Evolutionary conservation across 2,797 vertebrate genomes (phyloP).

Genomic region (Acomys russatus): DNA sequence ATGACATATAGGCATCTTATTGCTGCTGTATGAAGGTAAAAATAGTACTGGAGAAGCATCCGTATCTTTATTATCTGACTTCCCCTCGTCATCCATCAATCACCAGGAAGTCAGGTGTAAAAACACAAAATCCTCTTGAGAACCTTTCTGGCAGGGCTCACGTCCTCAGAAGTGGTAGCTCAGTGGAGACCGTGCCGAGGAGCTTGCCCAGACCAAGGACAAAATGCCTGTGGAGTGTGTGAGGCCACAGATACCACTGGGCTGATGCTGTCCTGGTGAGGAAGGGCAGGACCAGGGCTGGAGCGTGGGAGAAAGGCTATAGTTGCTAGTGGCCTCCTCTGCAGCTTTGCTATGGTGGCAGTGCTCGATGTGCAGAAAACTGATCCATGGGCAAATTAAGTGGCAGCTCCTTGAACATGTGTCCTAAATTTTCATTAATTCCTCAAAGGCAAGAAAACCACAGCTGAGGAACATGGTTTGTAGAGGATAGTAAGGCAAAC

Average conservation of each 20-base stretch:
- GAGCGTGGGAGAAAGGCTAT: no score
- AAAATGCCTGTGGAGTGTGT: not conserved
- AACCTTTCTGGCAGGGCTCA: not conserved
- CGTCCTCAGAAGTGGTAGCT: not conserved
- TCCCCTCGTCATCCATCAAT: not conserved
- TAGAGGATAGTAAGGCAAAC: not conserved
- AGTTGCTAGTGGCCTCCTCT: no score
- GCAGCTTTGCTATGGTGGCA: rapidly evolving
- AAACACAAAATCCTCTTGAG: not conserved
- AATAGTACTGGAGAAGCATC: not conserved
- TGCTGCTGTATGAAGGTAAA: not conserved
- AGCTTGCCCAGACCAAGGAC: not conserved
- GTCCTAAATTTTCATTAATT: not conserved
- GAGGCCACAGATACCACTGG: not conserved
- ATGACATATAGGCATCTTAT: not conserved
- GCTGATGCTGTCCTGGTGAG: not conserved
- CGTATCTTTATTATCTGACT: not conserved
- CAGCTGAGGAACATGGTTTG: not conserved
- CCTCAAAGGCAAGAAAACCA: not conserved
- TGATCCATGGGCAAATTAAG: rapidly evolving
- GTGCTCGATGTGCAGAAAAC: not conserved
- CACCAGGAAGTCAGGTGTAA: not conserved
- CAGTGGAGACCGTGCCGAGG: not conserved
- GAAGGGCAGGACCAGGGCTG: not conserved
- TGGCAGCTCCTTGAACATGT: not conserved